Conservation (phyloP, 1,140 invertebrate species). For the Bombus haemorrhoidalis region DNA sequence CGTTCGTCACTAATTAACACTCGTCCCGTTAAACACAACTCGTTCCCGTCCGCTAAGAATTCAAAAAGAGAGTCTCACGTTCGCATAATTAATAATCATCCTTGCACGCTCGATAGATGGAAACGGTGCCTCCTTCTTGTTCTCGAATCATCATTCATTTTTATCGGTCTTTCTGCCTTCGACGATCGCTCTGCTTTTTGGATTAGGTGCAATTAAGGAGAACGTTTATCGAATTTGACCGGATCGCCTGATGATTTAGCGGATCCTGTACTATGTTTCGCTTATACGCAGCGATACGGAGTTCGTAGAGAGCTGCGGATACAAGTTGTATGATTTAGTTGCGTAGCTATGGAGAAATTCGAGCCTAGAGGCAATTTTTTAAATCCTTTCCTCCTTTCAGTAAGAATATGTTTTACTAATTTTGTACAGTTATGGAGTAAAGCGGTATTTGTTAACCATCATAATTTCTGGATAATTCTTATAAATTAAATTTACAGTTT, state of each 20-base stretch:
- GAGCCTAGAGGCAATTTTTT: not conserved
- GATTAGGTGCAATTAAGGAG: not conserved
- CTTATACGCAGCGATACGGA: not conserved
- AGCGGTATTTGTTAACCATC: no score
- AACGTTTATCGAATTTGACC: not conserved
- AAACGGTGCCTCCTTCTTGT: not conserved
- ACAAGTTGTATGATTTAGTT: not conserved
- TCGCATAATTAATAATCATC: slow-evolving; percentile 24
- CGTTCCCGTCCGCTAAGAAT: not conserved
- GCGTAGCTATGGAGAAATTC: not conserved
- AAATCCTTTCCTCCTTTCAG: not conserved
- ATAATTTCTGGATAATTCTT: no score
- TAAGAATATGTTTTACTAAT: not conserved
- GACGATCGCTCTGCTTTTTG: not conserved
- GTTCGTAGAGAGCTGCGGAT: not conserved
- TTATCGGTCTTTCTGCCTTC: not conserved
- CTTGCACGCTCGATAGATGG: not conserved
- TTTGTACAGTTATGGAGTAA: no score
- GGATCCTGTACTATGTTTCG: not conserved
- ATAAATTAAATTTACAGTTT: no score
- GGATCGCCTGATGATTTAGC: not conserved
- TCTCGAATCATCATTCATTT: slow-evolving; percentile 10
- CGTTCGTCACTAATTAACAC: slow-evolving; percentile 31
- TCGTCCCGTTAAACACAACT: slow-evolving; percentile 12
- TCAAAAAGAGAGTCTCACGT: not conserved